Evolutionary conservation across 1,140 invertebrate genomes (phyloP), one percentile per base, ranked within the genome.

Genomic region (Drosophila baimaii): DNA sequence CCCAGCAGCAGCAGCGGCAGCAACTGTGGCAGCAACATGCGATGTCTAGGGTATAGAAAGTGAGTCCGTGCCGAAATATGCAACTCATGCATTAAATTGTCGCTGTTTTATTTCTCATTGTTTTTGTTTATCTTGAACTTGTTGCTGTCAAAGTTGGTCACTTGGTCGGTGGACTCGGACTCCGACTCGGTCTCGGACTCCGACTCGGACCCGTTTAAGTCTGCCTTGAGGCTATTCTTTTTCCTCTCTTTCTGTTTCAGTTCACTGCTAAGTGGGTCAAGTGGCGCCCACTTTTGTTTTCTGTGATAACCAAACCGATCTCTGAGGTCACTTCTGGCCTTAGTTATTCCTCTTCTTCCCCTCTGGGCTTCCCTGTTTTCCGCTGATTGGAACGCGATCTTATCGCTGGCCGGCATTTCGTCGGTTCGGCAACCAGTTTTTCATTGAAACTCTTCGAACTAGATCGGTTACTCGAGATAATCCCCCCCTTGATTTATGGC

Each of bases 1-100:
- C 77, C 63, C 52, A 66, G 41, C 52, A 55, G 31, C 52, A 55
- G 39, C 23, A 25, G 17, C 23, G 17, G 43, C 58, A 12, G 33
- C 33, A 29, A 49, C 43, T 13, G 33, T 17, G 23, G 57, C 51
- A 72, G 57, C 51, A 72, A 77, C 72, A 86, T 73, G 73, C 79
- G 49, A 85, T 68, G 83, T 79, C 55, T 64, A 79, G 41, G 56
- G 43, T 63, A 64, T 57, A 57, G 71, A 75, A 75, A 63, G 70
- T 73, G 70, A 72, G 69, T 73, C 57, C 55, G 65, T 78, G 80
- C 70, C 74, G 68, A 83, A 88, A 88, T 88, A 88, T 88, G 83
- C 83, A 88, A 88, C 77, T 88, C 83, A 88, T 88, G 83, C 83
- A 89, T 79, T 88, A 88, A 88, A 88, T 89, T 88, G 84, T 88